Evolutionary conservation across 2,113 vertebrate genomes (phyloP).

Genomic region (Bucco capensis): DNA sequence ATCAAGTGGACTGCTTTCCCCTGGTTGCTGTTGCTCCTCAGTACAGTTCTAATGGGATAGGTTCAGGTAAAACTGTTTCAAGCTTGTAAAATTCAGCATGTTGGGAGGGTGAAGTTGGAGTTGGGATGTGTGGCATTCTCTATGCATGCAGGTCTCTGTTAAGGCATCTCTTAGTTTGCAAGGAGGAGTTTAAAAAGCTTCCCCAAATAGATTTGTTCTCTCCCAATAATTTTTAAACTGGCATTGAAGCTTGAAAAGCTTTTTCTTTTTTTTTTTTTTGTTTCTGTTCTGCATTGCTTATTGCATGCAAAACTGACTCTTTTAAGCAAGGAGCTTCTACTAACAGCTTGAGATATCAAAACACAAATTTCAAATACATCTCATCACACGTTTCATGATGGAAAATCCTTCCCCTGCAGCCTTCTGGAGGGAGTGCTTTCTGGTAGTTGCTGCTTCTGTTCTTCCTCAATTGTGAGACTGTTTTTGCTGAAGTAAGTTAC

Average conservation of each 20-base stretch:
- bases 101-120: neutral
- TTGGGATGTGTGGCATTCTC: neutral
- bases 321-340: neutral
- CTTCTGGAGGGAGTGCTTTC: neutral
- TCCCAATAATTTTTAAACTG: neutral
- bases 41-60: neutral
- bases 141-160: neutral
- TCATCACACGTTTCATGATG: neutral
- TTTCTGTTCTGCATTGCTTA: neutral
- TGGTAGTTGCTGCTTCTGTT: neutral
- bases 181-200: neutral
- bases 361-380: neutral
- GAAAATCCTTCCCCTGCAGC: neutral
- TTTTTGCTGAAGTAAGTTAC: neutral
- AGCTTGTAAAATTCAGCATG: neutral
- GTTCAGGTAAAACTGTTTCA: neutral
- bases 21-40: neutral
- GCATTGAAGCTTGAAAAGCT: neutral
- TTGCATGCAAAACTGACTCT: neutral
- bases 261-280: neutral
- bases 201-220: neutral
- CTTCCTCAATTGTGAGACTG: neutral
- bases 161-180: neutral
- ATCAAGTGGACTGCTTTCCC: rapidly evolving
- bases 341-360: neutral